Percentiles rank a stretch among this genome's conserved stretches.
Conservation (phyloP, 2,113 vertebrate species). For the Anarrhichthys ocellatus region DNA sequence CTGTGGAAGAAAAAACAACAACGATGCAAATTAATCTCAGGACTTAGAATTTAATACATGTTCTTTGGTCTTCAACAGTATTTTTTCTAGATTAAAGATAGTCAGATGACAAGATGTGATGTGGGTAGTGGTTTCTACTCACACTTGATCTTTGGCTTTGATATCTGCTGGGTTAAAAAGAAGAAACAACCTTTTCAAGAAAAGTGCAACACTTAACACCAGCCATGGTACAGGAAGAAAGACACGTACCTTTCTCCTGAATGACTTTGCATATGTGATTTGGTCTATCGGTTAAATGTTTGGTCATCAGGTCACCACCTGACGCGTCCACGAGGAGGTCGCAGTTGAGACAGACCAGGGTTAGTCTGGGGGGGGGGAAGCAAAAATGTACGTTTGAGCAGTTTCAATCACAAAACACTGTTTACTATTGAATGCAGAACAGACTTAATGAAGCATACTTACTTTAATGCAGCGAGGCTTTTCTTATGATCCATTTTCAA, state of each 20-base stretch:
- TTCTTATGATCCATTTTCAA: conserved; percentile 82
- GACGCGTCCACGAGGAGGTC: conserved; percentile 88
- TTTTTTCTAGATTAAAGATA: neutral
- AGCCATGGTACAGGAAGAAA: too few species aligned
- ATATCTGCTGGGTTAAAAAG: conserved; percentile 65
- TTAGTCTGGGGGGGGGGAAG: conserved; percentile 79
- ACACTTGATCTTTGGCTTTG: conserved; percentile 68
- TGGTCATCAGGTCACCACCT: conserved; percentile 91
- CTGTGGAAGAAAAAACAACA: neutral
- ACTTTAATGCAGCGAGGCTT: conserved; percentile 57
- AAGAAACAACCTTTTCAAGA: conserved; percentile 52
- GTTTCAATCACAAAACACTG: conserved; percentile 6
- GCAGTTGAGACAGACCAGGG: conserved; percentile 93
- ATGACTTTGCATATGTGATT: conserved; percentile 91
- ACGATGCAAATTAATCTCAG: conserved; percentile 1
- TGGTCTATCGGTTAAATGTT: conserved; percentile 88
- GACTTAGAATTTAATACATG: neutral
- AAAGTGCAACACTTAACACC: neutral
- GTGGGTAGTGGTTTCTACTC: conserved; percentile 61
- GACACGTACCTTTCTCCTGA: conserved; percentile 86
- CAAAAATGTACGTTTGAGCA: conserved; percentile 7
- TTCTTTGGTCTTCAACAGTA: neutral
- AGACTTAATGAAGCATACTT: conserved; percentile 11
- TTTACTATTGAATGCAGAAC: neutral
- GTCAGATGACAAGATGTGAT: neutral